Evolutionary conservation across 2,113 vertebrate genomes (phyloP).

Genomic region (Archocentrus centrarchus): DNA sequence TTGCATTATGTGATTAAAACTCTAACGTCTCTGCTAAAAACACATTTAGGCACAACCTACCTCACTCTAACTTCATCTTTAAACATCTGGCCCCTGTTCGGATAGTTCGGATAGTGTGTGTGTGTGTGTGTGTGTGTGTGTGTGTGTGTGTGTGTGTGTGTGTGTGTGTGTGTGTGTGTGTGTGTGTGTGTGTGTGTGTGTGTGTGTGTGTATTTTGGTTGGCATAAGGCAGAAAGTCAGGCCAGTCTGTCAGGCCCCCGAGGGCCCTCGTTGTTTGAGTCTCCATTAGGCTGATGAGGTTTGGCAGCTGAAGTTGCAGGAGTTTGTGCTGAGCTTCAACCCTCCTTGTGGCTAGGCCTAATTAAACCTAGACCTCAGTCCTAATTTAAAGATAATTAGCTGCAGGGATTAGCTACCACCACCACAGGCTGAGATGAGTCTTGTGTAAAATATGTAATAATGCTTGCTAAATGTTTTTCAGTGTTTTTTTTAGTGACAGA

Average conservation of each 20-base stretch:
- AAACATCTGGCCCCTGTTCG: constrained; percentile 22
- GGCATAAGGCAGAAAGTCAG: constrained; percentile 52
- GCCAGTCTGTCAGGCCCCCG: constrained; percentile 67
- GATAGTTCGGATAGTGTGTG: constrained; percentile 7
- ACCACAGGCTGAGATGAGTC: constrained; percentile 32
- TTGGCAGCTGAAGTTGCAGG: constrained; percentile 79
- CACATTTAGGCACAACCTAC: constrained; percentile 40
- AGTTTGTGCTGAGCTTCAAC: constrained; percentile 71
- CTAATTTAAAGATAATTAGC: constrained; percentile 80
- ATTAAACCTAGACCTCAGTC: constrained; percentile 79
- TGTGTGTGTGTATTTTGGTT: constrained; percentile 7
- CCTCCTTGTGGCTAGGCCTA: constrained; percentile 74
- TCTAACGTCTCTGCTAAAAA: constrained; percentile 24
- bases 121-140: not conserved
- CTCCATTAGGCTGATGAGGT: constrained; percentile 83
- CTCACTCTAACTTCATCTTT: constrained; percentile 33
- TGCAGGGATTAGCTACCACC: constrained; percentile 60
- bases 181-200: too few relatives aligned
- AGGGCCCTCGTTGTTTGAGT: constrained; percentile 73
- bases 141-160: not conserved
- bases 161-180: not conserved
- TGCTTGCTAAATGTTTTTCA: constrained; percentile 47
- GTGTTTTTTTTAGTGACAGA: constrained; percentile 33
- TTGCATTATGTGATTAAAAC: constrained; percentile 28
- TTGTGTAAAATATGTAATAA: constrained; percentile 45